phyloP scores from a whole-genome alignment of 2,113 vertebrate species.

The Microtus richardsoni region DNA sequence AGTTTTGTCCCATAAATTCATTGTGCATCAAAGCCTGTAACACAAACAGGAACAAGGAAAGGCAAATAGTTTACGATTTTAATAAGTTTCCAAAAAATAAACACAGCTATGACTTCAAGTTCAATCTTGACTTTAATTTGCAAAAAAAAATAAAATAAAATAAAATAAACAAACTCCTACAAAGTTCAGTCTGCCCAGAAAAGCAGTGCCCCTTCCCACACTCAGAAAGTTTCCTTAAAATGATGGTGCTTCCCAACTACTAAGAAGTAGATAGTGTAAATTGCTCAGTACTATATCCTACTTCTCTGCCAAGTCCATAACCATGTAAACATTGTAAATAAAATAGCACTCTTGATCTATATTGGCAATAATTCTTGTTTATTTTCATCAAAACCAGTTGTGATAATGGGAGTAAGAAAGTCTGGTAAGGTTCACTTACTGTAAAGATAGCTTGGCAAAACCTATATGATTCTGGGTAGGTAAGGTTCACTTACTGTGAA shows the following conservation, averaged over 20 bases:
- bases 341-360: neutral
- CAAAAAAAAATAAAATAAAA: neutral
- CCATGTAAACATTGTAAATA: neutral
- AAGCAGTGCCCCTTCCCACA: neutral
- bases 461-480: no score
- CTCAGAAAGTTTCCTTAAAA: neutral
- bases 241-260: neutral
- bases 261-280: neutral
- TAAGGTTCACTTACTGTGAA: neutral
- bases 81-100: constrained; percentile 32
- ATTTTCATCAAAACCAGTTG: neutral
- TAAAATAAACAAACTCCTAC: neutral
- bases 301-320: neutral
- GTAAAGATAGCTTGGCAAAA: neutral
- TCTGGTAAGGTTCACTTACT: neutral
- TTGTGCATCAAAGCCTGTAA: constrained; percentile 91
- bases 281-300: neutral
- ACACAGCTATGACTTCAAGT: neutral
- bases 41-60: neutral
- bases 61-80: neutral
- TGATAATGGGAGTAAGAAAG: neutral
- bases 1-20: constrained; percentile 88
- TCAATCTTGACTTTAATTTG: neutral
- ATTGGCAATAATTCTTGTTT: neutral
- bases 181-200: neutral